These are phyloP conservation scores for Ondatra zibethicus DNA, from an alignment of 2,113 vertebrate species.

Conservation along the genomic window DNA sequence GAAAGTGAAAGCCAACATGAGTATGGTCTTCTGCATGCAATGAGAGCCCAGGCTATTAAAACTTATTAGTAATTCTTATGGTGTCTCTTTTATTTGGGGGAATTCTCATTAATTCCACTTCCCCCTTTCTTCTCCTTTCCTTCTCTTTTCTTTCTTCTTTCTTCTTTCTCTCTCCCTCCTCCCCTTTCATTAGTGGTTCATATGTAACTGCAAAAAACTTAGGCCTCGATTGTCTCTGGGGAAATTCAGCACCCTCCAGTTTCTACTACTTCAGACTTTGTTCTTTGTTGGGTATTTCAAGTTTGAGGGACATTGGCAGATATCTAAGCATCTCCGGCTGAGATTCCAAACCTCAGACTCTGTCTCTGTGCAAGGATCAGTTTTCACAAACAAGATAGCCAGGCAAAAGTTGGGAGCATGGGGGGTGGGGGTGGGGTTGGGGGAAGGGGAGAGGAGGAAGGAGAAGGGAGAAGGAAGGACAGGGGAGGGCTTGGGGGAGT, in stretches of 20 bases:
- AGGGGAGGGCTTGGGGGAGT: no score
- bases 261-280: not conserved
- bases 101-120: not conserved
- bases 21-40: not conserved
- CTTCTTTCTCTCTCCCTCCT: not conserved
- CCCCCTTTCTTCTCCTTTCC: rapidly evolving
- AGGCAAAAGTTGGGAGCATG: no score
- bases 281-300: not conserved
- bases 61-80: not conserved
- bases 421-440: no score
- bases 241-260: not conserved
- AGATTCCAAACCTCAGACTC: not conserved
- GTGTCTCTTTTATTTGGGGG: not conserved
- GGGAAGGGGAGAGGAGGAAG: no score
- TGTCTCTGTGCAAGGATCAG: not conserved
- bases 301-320: not conserved
- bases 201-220: not conserved
- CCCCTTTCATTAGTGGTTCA: not conserved
- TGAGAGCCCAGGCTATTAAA: not conserved
- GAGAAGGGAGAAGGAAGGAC: no score
- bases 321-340: not conserved
- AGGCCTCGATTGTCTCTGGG: not conserved
- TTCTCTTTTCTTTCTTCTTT: not conserved
- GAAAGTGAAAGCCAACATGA: not conserved
- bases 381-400: no score